Conservation (phyloP, 2,888 invertebrate species). For the Cephonodes hylas region DNA sequence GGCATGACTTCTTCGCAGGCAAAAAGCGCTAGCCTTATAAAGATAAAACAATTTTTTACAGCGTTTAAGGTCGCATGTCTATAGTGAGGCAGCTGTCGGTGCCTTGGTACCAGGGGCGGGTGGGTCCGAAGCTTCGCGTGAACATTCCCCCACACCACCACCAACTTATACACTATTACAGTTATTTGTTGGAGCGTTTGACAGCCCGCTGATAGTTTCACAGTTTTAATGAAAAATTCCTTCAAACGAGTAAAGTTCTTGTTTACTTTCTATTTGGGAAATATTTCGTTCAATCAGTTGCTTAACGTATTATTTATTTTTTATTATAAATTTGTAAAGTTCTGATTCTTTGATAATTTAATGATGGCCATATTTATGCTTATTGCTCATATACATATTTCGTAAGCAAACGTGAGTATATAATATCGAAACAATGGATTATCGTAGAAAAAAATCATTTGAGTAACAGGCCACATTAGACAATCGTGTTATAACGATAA, state of each 20-base stretch:
- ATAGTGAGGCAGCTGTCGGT: slow-evolving; percentile 50
- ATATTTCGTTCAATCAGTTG: too few species aligned
- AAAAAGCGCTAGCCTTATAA: slow-evolving; percentile 2
- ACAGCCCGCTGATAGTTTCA: slow-evolving; percentile 17
- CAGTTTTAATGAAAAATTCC: not conserved
- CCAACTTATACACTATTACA: slow-evolving; percentile 26
- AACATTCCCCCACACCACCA: slow-evolving; percentile 39
- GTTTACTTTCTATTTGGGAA: not conserved
- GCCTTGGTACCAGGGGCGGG: slow-evolving; percentile 63
- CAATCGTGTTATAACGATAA: not conserved
- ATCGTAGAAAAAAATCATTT: not conserved
- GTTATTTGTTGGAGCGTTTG: slow-evolving; percentile 21
- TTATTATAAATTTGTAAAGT: too few species aligned
- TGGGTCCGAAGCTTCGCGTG: slow-evolving; percentile 56
- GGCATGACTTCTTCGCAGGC: not conserved
- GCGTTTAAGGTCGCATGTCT: slow-evolving; percentile 66
- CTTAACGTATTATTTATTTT: not conserved
- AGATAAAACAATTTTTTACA: slow-evolving; percentile 40
- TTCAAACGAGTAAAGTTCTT: not conserved
- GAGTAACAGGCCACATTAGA: not conserved
- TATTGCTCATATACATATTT: not conserved
- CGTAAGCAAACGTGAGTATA: not conserved
- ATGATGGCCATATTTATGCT: too few species aligned
- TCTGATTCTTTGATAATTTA: too few species aligned
- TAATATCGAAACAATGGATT: not conserved